phyloP scores from a whole-genome alignment of 2,113 vertebrate species.

The Malurus cyaneus region DNA sequence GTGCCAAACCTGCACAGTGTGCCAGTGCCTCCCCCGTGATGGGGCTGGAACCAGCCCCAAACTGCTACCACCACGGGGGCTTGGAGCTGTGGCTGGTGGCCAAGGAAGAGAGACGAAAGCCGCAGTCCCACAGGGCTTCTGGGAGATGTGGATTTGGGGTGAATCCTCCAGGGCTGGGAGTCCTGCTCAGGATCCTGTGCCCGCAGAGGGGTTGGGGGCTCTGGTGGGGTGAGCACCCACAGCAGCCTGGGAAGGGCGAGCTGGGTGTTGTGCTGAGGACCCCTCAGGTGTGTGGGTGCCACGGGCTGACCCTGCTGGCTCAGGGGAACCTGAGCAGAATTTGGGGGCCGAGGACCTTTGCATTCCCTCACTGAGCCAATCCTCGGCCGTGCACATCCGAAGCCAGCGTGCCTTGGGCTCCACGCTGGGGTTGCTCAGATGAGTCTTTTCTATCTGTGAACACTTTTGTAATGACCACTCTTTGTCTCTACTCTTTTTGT shows the following conservation, averaged over 20 bases:
- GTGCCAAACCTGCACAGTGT: neutral
- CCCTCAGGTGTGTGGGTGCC: neutral
- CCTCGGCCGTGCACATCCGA: neutral
- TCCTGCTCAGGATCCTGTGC: neutral
- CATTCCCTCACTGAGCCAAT: conserved; percentile 48
- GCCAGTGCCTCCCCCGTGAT: neutral
- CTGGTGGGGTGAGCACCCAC: neutral
- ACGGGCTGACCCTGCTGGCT: neutral
- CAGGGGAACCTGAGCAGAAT: neutral
- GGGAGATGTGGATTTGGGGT: neutral
- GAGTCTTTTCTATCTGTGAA: conserved; percentile 6
- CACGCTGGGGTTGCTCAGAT: neutral
- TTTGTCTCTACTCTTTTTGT: conserved; percentile 3
- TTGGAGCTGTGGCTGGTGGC: neutral
- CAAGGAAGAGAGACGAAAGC: neutral
- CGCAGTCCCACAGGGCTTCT: neutral
- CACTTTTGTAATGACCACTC: conserved; percentile 2
- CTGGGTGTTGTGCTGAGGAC: neutral
- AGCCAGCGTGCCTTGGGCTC: neutral
- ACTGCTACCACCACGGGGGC: rapidly evolving
- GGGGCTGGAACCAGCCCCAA: neutral
- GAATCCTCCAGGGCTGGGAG: neutral
- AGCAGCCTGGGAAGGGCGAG: neutral
- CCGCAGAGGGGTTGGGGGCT: rapidly evolving
- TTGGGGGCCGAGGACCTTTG: conserved; percentile 13